Evolutionary conservation across 2,797 vertebrate genomes (phyloP).

Genomic region (Amazona finschi): DNA sequence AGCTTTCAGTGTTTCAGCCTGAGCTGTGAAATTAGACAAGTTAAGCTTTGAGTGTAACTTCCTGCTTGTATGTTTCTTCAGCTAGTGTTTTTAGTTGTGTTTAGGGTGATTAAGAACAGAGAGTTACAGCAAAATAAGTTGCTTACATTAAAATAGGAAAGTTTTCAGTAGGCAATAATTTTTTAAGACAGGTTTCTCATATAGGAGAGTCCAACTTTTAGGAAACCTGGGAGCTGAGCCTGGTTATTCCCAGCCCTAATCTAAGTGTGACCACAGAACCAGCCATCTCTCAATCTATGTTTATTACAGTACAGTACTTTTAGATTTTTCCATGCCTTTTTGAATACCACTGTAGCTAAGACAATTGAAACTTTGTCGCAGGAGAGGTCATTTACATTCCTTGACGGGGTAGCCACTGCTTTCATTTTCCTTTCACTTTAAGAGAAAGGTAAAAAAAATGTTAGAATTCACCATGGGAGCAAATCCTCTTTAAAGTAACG

Average conservation of each 20-base stretch:
- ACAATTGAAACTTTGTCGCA: neutral
- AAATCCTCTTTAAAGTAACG: neutral
- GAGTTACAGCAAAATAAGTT: neutral
- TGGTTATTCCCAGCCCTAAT: neutral
- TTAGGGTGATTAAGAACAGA: neutral
- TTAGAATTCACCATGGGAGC: neutral
- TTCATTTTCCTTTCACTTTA: neutral
- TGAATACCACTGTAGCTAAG: neutral
- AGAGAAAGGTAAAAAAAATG: accelerated
- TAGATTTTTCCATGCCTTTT: neutral
- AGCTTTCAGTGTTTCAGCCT: neutral
- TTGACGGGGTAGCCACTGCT: neutral
- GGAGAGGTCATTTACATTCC: neutral
- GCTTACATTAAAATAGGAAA: neutral
- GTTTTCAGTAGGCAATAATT: neutral
- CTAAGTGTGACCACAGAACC: neutral
- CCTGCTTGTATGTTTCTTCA: neutral
- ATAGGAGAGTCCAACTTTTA: neutral
- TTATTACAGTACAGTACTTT: neutral
- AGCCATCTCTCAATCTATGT: neutral
- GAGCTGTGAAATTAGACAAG: neutral
- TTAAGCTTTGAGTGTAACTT: neutral
- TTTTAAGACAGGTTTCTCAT: neutral
- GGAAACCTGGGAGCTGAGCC: neutral
- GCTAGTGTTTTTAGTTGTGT: neutral